Evolutionary conservation across 2,113 vertebrate species (phyloP), one percentile per base, ranked within the genome.

Genomic region (Conger conger): DNA sequence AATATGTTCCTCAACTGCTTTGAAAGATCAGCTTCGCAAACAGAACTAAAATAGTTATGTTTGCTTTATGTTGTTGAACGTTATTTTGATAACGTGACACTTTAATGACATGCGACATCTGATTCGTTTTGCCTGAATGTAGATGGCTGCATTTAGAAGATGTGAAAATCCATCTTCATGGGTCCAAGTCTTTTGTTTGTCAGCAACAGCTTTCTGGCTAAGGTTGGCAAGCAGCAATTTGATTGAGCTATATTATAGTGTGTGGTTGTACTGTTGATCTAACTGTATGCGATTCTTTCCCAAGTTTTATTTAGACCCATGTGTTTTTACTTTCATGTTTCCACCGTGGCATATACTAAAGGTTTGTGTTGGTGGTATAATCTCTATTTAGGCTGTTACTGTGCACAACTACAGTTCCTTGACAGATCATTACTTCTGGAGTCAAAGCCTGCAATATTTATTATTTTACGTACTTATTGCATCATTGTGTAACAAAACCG

Each of bases 11-110:
- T 79, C 37, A 50, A 50, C 87, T 88, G 77, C 80, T 90, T 90
- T 93, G 90, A 86, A 90, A 85, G 87, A 18, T 60, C 20, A 54
- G 36, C 33, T 63, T 53, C 40, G 45, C 79, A 79, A 86, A 84
- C 76, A 83, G 77, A 89, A 86, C 76, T 38, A 50, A 16, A 23
- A 50, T 57, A 6, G 81, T 9, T 78, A 35, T 81, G 82, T 81
- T 76, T 82, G 3, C 53, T 9, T 23, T 60, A 80, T 73, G 38
- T 38, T 5, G 37, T 45, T 18, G 60, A 9, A 20, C 50, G 33
- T 35, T 42, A 38, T 57, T 79, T 60, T 13, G 23, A 11, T 57
- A 23, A 17, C 15, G 18, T 20, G 40, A 81, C 79, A 35, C 7
- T 7, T 11, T 79, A 23, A 38, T 37, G 17, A 33, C 42, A 27